Base-by-base conservation (phyloP, 2,797 vertebrate genomes). In the Sebastiscus albofasciatus region DNA sequence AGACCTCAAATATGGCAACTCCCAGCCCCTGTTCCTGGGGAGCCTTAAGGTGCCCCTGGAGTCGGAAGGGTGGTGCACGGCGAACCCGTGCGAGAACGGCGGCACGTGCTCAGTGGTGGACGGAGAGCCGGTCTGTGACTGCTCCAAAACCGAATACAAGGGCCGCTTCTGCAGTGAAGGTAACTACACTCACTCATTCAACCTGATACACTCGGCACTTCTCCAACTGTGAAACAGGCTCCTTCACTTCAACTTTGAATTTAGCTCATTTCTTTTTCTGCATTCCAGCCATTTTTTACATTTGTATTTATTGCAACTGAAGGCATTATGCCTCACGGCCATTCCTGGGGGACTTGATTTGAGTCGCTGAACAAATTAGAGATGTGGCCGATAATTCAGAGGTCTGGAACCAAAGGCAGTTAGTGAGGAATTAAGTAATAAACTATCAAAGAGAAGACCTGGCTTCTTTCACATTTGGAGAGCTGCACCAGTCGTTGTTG, bases 111-210 rank as follows among this genome's bases (percentile, higher is more conserved):
- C 97, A 12, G 94, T 99, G 74, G 91, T 98, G 87, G 97, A 98
- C 18, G 97, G 97, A 0, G 95, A 97, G 79, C 95, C 97, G 0
- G 93, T 96, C 72, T 99, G 99, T 76, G 98, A 99, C 94, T 99
- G 99, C 93, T 97, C 98, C 74, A 97, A 96, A 89, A 99, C 99
- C 11, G 97, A 98, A 84, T 99, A 97, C 72, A 91, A 93, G 75
- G 99, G 99, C 86, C 97, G 95, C 85, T 97, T 97, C 87, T 99
- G 99, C 95, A 98, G 93, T 1, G 97, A 99, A 99, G 99, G 99
- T 99, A 98, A 97, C 2, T 18, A 16, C 42, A 46, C 46, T 59
- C 39, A 12, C 18, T 31, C 49, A 24, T 46, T 69, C 33, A 56
- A 34, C 11, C 31, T 65, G 12, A 64, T n/a, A 9, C 5, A 68